Base-by-base conservation (phyloP, 2,888 invertebrate genomes). In the Allophyes oxyacanthae region DNA sequence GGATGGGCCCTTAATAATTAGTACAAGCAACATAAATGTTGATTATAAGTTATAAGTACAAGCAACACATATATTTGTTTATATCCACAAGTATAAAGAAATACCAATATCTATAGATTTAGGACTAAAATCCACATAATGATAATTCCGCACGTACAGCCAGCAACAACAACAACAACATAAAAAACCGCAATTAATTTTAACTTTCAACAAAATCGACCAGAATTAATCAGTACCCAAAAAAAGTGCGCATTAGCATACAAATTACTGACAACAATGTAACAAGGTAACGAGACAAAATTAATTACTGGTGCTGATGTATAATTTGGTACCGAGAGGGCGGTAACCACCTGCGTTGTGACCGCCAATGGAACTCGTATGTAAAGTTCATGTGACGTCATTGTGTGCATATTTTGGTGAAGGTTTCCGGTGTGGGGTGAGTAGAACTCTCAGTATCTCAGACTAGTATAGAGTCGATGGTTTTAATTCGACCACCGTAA, bases 271-370 rank as follows among this genome's bases (percentile, higher is more conserved):
- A 49, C 55, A 62, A 74, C 61, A 72, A 64, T 57, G 57, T 65
- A 73, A 70, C 71, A 71, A 64, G 53, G 30, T 72, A 75, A 75
- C 72, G 53, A 75, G 75, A 67, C 58, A 25, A 75, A 62, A 70
- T 70, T 75, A 75, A 75, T 75, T 70, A 61, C 49, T 42, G 38
- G 37, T 49, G 38, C 46, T 48, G 40, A 28, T 56, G 57, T 72
- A 75, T 75, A 72, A 75, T 75, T 72, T 64, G 53, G 64, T 72
- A 52, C 60, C 11, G 57, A 32, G 63, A 51, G 66, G 75, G 70
- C 70, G 70, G 62, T 28, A 43, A 56, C 52, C 52, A 64, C 70
- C 64, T 67, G 69, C 40, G 48, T 37, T 48, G 59, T 14, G 59
- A 45, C 64, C 67, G 52, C 56, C 64, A 59, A 45, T 57, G 64